Evolutionary conservation across 2,113 vertebrate genomes (phyloP), one percentile per base, ranked within the genome.

Genomic region (Eurypyga helias): DNA sequence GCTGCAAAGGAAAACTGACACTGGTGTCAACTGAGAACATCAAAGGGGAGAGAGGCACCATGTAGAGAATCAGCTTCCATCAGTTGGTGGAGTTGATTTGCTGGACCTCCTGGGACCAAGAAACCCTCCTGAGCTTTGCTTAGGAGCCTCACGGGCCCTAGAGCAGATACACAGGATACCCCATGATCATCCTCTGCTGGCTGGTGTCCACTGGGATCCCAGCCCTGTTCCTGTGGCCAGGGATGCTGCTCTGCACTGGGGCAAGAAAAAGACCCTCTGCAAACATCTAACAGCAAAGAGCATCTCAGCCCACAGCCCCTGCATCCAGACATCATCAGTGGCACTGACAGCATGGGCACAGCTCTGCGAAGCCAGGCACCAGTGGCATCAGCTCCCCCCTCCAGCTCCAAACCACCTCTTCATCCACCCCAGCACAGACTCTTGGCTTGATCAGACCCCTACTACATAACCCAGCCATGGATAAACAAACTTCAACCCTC

Each of bases 151-250:
- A 3, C 5, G 13, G 25, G 17, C 23, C 23, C 31, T 64, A 38
- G 33, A 54, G 52, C 72, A n/a, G 36, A 73, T 25, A 34, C 17
- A 7, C 4, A 18, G 29, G 15, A 7, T 19, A 41, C 51, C 7
- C 33, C 17, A 38, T 0, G 0, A n/a, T 16, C 23, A 9, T 31
- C 52, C 54, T 23, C 16, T 4, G 14, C 13, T 20, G 14, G 29
- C 4, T 4, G 6, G 28, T 36, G 24, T 17, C 26, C 2, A 0
- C 36, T 41, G 52, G 58, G 45, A 65, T 49, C 57, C 34, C 70
- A 78, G 58, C 25, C 34, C 72, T 20, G 33, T 46, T 57, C 25
- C 71, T 5, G 0, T 1, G 14, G 18, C 73, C 26, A 7, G 29
- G 23, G 36, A 75, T 8, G 52, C 45, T 55, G 31, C 43, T 41